Conservation (phyloP, 2,888 invertebrate genomes). For the Tortrix viridana region DNA sequence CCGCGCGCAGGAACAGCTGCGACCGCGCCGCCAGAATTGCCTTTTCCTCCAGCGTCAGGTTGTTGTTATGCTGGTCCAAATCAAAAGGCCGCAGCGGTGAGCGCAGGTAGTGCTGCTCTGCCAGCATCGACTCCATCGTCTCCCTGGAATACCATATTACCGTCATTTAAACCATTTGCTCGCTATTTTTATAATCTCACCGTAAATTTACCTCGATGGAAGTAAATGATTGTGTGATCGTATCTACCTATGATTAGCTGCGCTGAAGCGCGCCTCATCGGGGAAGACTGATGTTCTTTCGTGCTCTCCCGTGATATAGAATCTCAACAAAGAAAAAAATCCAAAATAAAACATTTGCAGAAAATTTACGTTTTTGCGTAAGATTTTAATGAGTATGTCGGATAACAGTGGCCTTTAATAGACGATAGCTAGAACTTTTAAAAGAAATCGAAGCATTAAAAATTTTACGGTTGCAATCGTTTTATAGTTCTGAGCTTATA, state of each 20-base stretch:
- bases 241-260: constrained; percentile 81
- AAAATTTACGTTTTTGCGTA: constrained; percentile 14
- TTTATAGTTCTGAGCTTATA: constrained; percentile 51
- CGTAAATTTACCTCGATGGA: constrained; percentile 28
- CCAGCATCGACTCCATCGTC: constrained; percentile 95
- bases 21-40: constrained; percentile 90
- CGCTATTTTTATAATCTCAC: constrained; percentile 13
- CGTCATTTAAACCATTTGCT: constrained; percentile 40
- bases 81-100: constrained; percentile 90
- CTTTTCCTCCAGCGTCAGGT: constrained; percentile 90
- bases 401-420: constrained; percentile 16
- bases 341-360: constrained; percentile 69
- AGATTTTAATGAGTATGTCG: constrained; percentile 6
- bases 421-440: constrained; percentile 40
- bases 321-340: constrained; percentile 82
- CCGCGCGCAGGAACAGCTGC: constrained; percentile 88
- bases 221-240: constrained; percentile 56
- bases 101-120: constrained; percentile 92
- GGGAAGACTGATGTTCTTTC: constrained; percentile 80
- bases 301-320: constrained; percentile 83
- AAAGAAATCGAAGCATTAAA: constrained; percentile 55
- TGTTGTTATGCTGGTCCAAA: constrained; percentile 88
- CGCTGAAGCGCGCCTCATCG: constrained; percentile 81
- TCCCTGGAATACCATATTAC: constrained; percentile 85
- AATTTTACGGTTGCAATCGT: constrained; percentile 54